phyloP scores from a whole-genome alignment of 2,888 invertebrate species.

The Micropterix aruncella region DNA sequence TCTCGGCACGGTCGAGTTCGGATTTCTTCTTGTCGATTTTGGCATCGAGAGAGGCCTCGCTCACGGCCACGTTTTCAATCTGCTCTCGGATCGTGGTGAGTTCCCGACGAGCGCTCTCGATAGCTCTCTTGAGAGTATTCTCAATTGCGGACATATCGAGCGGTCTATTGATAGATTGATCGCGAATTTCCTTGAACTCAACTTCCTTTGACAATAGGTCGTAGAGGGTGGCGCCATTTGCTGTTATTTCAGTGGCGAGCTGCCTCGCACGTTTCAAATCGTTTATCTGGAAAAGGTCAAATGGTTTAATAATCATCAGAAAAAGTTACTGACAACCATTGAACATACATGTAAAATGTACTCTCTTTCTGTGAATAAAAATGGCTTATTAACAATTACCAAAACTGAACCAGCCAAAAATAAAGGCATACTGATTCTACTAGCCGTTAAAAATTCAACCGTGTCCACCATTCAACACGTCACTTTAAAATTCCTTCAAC shows the following conservation, averaged over 20 bases:
- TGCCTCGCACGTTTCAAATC: slow-evolving; percentile 76
- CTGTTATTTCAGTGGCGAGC: slow-evolving; percentile 82
- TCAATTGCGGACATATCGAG: slow-evolving; percentile 78
- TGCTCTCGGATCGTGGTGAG: slow-evolving; percentile 59
- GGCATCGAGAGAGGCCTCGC: slow-evolving; percentile 76
- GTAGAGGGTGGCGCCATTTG: slow-evolving; percentile 78
- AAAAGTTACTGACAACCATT: too few species aligned
- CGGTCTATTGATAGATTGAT: slow-evolving; percentile 65
- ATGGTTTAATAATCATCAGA: too few species aligned
- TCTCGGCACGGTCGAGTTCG: slow-evolving; percentile 86
- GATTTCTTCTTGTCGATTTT: slow-evolving; percentile 84
- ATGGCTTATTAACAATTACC: too few species aligned
- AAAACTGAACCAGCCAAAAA: too few species aligned
- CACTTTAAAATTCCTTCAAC: too few species aligned
- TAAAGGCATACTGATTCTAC: too few species aligned
- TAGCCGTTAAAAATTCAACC: too few species aligned
- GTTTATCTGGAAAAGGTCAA: slow-evolving; percentile 41
- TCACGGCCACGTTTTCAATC: slow-evolving; percentile 75
- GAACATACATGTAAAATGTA: too few species aligned
- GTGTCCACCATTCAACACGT: too few species aligned
- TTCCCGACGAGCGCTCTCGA: slow-evolving; percentile 52
- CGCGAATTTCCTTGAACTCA: slow-evolving; percentile 67
- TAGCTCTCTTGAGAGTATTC: slow-evolving; percentile 58
- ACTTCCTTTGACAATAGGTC: slow-evolving; percentile 87
- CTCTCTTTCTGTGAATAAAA: too few species aligned